Percentiles rank a stretch among this genome's conserved stretches.
phyloP scores from a whole-genome alignment of 2,888 invertebrate species.

The Ypsolopha scabrella region DNA sequence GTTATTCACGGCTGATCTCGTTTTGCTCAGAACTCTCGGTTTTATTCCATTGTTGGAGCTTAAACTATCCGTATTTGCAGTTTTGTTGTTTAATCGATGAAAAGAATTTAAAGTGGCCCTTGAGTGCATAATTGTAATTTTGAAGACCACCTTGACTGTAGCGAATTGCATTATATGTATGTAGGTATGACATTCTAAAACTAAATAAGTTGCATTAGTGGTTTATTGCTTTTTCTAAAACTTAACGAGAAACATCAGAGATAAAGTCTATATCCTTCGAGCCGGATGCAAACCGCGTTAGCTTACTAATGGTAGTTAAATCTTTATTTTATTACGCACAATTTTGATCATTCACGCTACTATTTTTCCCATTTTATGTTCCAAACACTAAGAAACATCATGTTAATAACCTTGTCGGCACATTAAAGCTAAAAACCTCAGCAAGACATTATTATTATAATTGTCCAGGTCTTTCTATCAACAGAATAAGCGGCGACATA shows the following conservation, averaged over 20 bases:
- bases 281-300: no score
- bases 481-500: background rate
- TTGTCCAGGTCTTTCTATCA: slow-evolving; percentile 2
- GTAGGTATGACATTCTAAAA: no score
- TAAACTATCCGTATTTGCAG: slow-evolving; percentile 40
- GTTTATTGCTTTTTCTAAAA: no score
- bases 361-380: no score
- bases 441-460: background rate
- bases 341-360: no score
- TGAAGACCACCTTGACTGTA: slow-evolving; percentile 26
- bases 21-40: slow-evolving; percentile 24
- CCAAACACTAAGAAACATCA: no score
- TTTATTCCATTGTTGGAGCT: slow-evolving; percentile 26
- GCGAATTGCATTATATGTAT: background rate
- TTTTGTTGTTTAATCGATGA: slow-evolving; percentile 2
- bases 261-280: no score
- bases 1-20: slow-evolving; percentile 44
- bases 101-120: background rate
- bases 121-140: slow-evolving; percentile 12
- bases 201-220: background rate
- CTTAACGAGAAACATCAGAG: no score
- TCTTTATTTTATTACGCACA: no score
- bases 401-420: background rate
- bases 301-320: no score
- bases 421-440: background rate